Base-by-base conservation (phyloP, 2,888 invertebrate genomes). In the Molorchus minor region DNA sequence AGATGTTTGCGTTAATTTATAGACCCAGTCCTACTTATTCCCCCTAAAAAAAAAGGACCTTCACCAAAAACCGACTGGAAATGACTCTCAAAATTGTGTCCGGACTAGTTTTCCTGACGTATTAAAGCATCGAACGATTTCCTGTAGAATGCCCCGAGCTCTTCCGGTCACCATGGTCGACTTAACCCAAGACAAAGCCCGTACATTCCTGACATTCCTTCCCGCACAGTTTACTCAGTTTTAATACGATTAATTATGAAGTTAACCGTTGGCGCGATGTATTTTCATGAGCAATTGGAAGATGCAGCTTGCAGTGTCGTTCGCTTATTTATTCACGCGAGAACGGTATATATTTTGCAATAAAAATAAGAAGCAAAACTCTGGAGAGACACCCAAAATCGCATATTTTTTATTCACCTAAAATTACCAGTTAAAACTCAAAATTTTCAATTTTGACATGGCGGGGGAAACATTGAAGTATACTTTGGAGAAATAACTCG, bases 201-300 rank as follows among this genome's bases (percentile, higher is more conserved):
- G 61, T 47, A 54, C 71, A 73, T 73, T 73, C 71, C 58, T 55
- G 21, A 61, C 64, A 72, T 72, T 70, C 71, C 71, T 73, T 71
- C 71, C 71, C 71, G n/a, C 71, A 71, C 70, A 70, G 58, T 60
- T 56, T 55, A 53, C 55, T 61, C 56, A 53, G 41, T 57, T 56
- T 60, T 55, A 61, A 54, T 60, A 57, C 51, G 53, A 65, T 58
- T 65, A 65, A 65, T 65, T 62, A 60, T 54, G 35, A 25, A 21
- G 55, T 52, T 44, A 38, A 20, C 30, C 52, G 56, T 60, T 60
- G 33, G 53, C 58, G 43, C 59, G 54, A 57, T 54, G 54, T 53
- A 47, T 33, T 61, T 62, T 47, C 44, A 56, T 47, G 30, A 16
- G 38, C 30, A 45, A 54, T 54, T 54, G 36, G 3, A 21, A 47